Evolutionary conservation across 1,140 invertebrate genomes (phyloP), one percentile per base, ranked within the genome.

Genomic region (Spodoptera litura): DNA sequence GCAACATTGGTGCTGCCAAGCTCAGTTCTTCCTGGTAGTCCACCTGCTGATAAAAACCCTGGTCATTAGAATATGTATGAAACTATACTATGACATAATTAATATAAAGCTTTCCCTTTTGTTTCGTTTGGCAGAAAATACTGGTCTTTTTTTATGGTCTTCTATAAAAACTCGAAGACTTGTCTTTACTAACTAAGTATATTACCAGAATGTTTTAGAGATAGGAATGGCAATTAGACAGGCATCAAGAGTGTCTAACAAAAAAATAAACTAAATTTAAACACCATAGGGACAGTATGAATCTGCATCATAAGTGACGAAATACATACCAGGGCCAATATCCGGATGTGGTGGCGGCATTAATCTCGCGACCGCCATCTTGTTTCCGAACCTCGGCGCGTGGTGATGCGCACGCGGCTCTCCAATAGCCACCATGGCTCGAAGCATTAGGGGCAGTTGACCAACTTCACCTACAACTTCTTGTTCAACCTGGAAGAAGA

Each of bases 371-470:
- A 91, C 78, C 1, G 87, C 93, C 91, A 94, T 94, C 82, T 95
- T 95, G 83, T 91, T 91, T 0, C 88, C 90, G 78, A 95, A 91
- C 2, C 94, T 87, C 8, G 93, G 91, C 49, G 86, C 80, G 76
- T 91, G 91, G 56, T 91, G 89, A 53, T 92, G 92, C 0, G 93
- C 89, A 2, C 92, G 85, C 5, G 91, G 94, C 59, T 93, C 92
- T 0, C 94, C 94, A 35, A 95, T 95, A 3, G 94, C 94, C 3
- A 95, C 94, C 94, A 95, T 95, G 10, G 94, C 94, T 10, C 94
- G 87, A 55, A 95, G 86, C 94, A 95, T 95, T 49, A 94, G 88
- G 0, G 94, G 94, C 13, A 95, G 85, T 53, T 95, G 93, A 9
- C 94, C 94, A 38, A 95, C 94, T 78, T 95, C 94, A 0, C 92